Percentiles rank a stretch among this genome's conserved stretches.
Evolutionary conservation across 1,140 invertebrate genomes (phyloP).

Genomic region (Dryas iulia): DNA sequence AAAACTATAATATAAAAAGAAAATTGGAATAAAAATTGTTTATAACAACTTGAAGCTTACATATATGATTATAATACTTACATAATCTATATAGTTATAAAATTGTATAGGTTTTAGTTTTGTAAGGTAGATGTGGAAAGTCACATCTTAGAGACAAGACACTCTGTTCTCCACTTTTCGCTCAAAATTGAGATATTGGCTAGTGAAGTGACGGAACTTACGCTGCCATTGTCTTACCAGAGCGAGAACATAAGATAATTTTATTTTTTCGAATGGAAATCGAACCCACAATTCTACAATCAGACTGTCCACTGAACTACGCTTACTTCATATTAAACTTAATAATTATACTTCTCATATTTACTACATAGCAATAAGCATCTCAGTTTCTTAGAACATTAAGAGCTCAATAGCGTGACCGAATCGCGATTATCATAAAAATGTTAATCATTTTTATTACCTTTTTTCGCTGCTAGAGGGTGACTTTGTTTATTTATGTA

Average conservation of each 20-base stretch:
- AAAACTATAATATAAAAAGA: too few relatives aligned
- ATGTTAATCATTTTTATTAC: constrained; percentile 67
- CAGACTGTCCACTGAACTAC: too few relatives aligned
- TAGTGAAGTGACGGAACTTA: neutral
- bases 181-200: neutral
- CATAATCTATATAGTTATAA: too few relatives aligned
- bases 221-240: neutral
- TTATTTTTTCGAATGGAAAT: neutral
- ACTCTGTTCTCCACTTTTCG: too few relatives aligned
- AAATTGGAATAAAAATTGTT: too few relatives aligned
- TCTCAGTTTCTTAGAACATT: neutral
- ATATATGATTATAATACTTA: too few relatives aligned
- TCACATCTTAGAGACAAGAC: too few relatives aligned
- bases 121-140: too few relatives aligned
- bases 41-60: too few relatives aligned
- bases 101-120: too few relatives aligned
- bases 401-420: constrained; percentile 2
- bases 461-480: constrained; percentile 36
- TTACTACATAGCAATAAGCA: neutral
- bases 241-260: neutral
- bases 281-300: too few relatives aligned
- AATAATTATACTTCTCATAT: neutral
- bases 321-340: too few relatives aligned
- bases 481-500: constrained; percentile 57
- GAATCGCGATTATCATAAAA: constrained; percentile 26